These are phyloP conservation scores for Acanthiza pusilla DNA, from an alignment of 2,797 vertebrate species.

Conservation along the genomic window DNA sequence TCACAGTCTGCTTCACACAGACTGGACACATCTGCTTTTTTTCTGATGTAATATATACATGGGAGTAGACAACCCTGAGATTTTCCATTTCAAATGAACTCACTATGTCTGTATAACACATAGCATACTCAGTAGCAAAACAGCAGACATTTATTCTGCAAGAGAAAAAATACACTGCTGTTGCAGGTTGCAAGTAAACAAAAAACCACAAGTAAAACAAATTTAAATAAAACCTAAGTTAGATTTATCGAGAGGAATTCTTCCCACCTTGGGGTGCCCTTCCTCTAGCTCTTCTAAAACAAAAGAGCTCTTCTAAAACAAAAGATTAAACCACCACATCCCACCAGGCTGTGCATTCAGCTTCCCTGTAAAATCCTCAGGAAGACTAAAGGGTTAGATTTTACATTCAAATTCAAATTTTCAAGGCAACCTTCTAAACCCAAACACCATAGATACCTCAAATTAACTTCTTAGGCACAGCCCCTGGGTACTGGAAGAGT, in stretches of 20 bases:
- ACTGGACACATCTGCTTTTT: not conserved
- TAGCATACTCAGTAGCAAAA: not conserved
- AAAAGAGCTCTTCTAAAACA: not conserved
- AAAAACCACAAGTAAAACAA: not conserved
- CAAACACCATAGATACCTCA: not conserved
- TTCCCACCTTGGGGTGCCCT: not conserved
- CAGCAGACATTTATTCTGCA: not conserved
- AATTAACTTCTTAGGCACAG: not conserved
- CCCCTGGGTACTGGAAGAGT: not conserved
- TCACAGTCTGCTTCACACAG: not conserved
- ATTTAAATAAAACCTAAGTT: not conserved
- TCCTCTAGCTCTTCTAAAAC: not conserved
- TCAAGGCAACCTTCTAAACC: not conserved
- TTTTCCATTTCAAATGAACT: not conserved
- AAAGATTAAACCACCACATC: not conserved
- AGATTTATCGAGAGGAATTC: not conserved
- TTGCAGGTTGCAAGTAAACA: not conserved
- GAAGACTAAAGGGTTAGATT: not conserved
- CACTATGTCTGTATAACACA: not conserved
- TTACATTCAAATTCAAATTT: not conserved
- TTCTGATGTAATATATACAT: not conserved
- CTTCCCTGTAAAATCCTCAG: not conserved
- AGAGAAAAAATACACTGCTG: not conserved
- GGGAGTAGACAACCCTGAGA: not conserved
- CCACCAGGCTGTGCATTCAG: not conserved